phyloP scores from a whole-genome alignment of 2,888 invertebrate species.

The Chloroclystis v-ata region DNA sequence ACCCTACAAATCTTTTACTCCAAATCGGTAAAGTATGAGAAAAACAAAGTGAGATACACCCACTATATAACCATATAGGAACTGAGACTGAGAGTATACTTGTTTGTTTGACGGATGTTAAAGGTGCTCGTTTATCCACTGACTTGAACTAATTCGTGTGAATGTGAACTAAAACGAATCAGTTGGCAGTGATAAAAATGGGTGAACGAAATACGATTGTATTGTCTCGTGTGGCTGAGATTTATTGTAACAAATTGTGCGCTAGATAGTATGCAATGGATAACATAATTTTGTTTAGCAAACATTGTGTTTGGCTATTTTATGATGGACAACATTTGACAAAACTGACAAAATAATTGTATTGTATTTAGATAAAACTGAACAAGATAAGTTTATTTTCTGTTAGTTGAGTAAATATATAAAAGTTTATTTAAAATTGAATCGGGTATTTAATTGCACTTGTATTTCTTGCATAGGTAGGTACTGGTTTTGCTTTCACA shows the following conservation, averaged over 20 bases:
- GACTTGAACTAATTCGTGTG: constrained; percentile 36
- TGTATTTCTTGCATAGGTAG: too few relatives aligned
- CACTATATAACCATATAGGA: constrained; percentile 37
- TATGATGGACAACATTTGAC: too few relatives aligned
- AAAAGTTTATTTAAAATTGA: too few relatives aligned
- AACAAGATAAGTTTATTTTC: too few relatives aligned
- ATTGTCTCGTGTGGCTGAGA: not conserved
- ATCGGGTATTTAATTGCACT: too few relatives aligned
- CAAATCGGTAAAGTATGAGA: constrained; percentile 44
- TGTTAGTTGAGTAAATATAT: too few relatives aligned
- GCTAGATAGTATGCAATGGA: not conserved
- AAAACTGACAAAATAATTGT: too few relatives aligned
- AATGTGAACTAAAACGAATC: constrained; percentile 45
- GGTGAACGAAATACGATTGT: constrained; percentile 22
- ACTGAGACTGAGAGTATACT: constrained; percentile 26
- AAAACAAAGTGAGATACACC: constrained; percentile 43
- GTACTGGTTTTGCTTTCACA: too few relatives aligned
- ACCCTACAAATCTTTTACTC: constrained; percentile 34
- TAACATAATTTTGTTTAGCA: too few relatives aligned
- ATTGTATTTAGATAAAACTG: too few relatives aligned
- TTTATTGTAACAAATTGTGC: not conserved
- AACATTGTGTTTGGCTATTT: too few relatives aligned
- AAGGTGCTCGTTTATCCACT: constrained; percentile 40
- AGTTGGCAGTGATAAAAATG: not conserved
- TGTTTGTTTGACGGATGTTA: constrained; percentile 46